Base-by-base conservation (phyloP, 2,888 invertebrate species). In the Tetheella fluctuosa region DNA sequence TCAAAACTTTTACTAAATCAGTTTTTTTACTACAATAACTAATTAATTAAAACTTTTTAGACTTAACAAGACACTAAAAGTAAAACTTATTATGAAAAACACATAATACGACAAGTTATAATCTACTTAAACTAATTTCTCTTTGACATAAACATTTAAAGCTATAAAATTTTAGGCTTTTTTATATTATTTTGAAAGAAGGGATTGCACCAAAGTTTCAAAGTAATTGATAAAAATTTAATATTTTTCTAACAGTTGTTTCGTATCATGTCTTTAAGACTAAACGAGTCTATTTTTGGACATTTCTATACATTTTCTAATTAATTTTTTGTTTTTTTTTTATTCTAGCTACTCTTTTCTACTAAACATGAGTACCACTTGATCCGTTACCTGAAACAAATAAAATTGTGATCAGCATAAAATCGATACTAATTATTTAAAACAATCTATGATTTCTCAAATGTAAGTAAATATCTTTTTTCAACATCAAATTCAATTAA, bases 131-230 rank as follows among this genome's bases (percentile, higher is more conserved):
- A 48, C 54, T 67, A 63, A 65, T 72, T 73, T 81, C 77, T 90
- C 91, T 91, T 91, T 91, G 91, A 90, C 84, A 87, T 88, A 70
- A 76, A 83, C 78, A 79, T 73, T 91, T 91, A 91, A 91, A 91
- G 91, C 91, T 91, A 87, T 80, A 63, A 67, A 73, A 81, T 83
- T 87, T 88, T 89, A 89, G 87, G 86, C 86, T 85, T 69, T 64
- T 75, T 77, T 69, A 67, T 68, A 66, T 70, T 54, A 59, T 67
- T 62, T 25, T 69, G 63, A 65, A 48, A 48, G 17, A 48, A 20
- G 48, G 48, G 20, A 48, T 48, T 48, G 20, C 48, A 48, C 48
- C 34, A 34, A 34, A 34, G 34, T 55, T 55, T 55, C 34, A 67
- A 65, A 28, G 62, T 60, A 72, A 59, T 63, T 63, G 62, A 10